Evolutionary conservation across 1,140 invertebrate genomes (phyloP), one percentile per base, ranked within the genome.

Genomic region (Bactericera cockerelli): DNA sequence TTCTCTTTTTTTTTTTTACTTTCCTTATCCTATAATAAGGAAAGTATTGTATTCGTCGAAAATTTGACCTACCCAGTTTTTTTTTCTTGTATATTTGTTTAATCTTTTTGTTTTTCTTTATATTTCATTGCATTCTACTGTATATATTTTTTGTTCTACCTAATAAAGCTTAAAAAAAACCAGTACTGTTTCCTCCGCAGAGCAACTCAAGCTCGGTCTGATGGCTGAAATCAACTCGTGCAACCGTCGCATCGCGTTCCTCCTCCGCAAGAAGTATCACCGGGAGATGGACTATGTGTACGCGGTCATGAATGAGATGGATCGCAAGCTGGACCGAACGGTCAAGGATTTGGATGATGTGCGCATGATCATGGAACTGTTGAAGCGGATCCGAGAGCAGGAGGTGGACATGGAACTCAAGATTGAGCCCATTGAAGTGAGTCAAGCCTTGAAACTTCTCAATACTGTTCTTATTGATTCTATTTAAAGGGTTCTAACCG

Each of bases 231-330:
- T 93, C 6, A 89, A 87, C 76, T 72, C 74, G 1, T 81, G 83
- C 72, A 79, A 77, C 10, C 80, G 78, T 69, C 86, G 80, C 80
- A 91, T 86, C 63, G 92, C 91, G 14, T 84, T 87, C 72, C 87
- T 86, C 1, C 86, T 95, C 77, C 89, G 92, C 67, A 89, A 88
- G 65, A 92, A 93, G 67, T 95, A 94, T 67, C 82, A 85, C 61
- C 77, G 87, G 53, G 89, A 95, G 74, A 96, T 95, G 90, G 89
- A 96, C 66, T 89, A 92, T 63, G 89, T 94, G 24, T 90, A 94
- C 64, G 86, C 86, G 0, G 87, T 93, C 26, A 91, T 96, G 71
- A 91, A 84, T 64, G 91, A 95, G 71, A 84, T 95, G 76, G 87
- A 87, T 65, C 81, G 89, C 49, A 88, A 90, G 69, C 72, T 97